A percentile compares a stretch with the other conserved stretches of the same genome.
Evolutionary conservation across 2,113 vertebrate genomes (phyloP).

Genomic region (Pelecanus crispus): DNA sequence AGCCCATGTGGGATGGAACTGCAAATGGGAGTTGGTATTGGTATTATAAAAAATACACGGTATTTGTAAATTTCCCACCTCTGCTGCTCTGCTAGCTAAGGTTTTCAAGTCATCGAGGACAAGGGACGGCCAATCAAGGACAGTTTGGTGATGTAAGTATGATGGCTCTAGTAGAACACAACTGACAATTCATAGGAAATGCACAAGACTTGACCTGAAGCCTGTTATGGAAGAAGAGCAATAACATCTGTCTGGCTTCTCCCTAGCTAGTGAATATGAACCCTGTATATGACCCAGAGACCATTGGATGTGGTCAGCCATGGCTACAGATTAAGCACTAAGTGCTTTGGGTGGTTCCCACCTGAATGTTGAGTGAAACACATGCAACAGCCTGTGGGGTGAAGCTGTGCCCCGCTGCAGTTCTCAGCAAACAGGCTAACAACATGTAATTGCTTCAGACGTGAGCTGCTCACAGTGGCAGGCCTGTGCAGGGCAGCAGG

Average conservation of each 20-base stretch:
- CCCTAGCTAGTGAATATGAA: background rate
- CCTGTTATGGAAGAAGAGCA: background rate
- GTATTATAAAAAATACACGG: background rate
- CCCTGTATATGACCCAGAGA: background rate
- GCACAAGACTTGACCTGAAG: background rate
- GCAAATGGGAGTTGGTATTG: background rate
- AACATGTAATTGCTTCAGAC: background rate
- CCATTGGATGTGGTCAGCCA: accelerated
- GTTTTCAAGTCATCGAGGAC: background rate
- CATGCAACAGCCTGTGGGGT: background rate
- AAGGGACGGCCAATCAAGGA: background rate
- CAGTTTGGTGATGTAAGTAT: background rate
- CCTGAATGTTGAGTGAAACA: background rate
- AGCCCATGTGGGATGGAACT: background rate
- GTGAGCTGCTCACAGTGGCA: background rate
- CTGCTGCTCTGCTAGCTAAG: background rate
- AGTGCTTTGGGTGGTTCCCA: background rate
- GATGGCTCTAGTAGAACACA: background rate
- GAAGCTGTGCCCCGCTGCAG: accelerated
- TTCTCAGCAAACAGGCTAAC: background rate
- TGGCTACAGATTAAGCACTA: background rate
- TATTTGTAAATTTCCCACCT: background rate
- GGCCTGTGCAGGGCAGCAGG: background rate
- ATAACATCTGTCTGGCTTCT: background rate
- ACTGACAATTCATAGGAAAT: background rate